Conservation (phyloP, 2,113 vertebrate species). For the Sinocyclocheilus maitianheensis region DNA sequence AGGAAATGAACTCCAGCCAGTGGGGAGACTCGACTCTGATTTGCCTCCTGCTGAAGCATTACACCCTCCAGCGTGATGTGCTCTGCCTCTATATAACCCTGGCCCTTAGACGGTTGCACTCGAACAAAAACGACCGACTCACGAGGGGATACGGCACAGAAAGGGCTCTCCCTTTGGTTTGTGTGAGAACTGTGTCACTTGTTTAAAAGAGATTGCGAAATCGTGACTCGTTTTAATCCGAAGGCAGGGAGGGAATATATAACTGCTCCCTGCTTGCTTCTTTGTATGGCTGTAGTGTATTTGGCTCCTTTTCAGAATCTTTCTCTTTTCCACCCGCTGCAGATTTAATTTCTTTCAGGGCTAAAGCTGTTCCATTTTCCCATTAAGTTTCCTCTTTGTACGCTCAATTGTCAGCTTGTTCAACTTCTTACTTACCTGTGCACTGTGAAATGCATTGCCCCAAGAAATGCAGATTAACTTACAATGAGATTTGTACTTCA, state of each 20-base stretch:
- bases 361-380: conserved; percentile 18
- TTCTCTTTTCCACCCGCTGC: background rate
- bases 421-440: conserved; percentile 26
- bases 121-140: conserved; percentile 19
- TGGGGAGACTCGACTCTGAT: conserved; percentile 11
- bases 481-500: conserved; percentile 30
- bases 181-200: conserved; percentile 7
- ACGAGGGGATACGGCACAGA: background rate
- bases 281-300: conserved; percentile 12
- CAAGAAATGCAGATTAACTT: conserved; percentile 40
- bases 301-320: conserved; percentile 9
- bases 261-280: conserved; percentile 6
- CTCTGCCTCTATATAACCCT: conserved; percentile 36
- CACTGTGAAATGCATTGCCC: conserved; percentile 28
- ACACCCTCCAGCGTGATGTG: conserved; percentile 27
- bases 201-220: conserved; percentile 32
- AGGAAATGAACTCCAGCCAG: conserved; percentile 39
- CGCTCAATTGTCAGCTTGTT: conserved; percentile 21
- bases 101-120: conserved; percentile 36
- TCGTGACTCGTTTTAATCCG: conserved; percentile 32
- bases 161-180: conserved; percentile 4
- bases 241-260: conserved; percentile 15
- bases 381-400: conserved; percentile 26
- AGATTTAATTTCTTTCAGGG: conserved; percentile 20
- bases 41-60: conserved; percentile 26